phyloP scores from a whole-genome alignment of 2,888 invertebrate genomes.

The Drosophila falleni region DNA sequence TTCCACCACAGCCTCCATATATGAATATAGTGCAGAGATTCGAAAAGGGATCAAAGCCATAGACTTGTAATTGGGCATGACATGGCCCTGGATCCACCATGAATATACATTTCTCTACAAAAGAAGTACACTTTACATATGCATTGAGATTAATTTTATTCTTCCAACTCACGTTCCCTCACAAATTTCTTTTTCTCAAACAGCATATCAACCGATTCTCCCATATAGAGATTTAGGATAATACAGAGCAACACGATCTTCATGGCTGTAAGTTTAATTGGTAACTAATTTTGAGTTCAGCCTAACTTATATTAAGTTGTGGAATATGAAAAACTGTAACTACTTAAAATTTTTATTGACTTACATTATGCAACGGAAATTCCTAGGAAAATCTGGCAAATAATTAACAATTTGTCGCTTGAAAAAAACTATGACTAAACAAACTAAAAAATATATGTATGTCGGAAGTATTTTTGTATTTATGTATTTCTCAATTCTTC shows the following conservation, averaged over 20 bases:
- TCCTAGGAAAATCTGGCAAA: not conserved
- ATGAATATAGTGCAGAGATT: constrained; percentile 29
- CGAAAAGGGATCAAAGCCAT: constrained; percentile 38
- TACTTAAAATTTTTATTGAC: not conserved
- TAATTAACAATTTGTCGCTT: constrained; percentile 12
- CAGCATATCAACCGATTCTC: not conserved
- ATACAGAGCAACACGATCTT: constrained; percentile 2
- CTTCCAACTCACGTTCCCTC: constrained; percentile 11
- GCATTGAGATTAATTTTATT: not conserved
- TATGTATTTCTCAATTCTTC: constrained; percentile 9
- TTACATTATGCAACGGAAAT: constrained; percentile 2
- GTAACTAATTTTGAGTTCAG: constrained; percentile 15
- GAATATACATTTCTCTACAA: constrained; percentile 37
- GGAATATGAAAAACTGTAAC: not conserved
- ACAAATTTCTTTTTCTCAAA: constrained; percentile 12
- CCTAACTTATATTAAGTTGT: not conserved
- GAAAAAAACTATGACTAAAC: constrained; percentile 1
- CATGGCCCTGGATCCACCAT: constrained; percentile 41
- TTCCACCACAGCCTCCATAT: constrained; percentile 62
- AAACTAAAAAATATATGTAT: not conserved
- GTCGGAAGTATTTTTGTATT: constrained; percentile 8
- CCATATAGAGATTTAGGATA: not conserved
- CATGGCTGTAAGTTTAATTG: constrained; percentile 23
- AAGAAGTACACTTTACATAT: not conserved
- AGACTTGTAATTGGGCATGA: not conserved